These are phyloP conservation scores for Camelus dromedarius DNA, from an alignment of 2,113 vertebrate genomes.

Conservation along the genomic window DNA sequence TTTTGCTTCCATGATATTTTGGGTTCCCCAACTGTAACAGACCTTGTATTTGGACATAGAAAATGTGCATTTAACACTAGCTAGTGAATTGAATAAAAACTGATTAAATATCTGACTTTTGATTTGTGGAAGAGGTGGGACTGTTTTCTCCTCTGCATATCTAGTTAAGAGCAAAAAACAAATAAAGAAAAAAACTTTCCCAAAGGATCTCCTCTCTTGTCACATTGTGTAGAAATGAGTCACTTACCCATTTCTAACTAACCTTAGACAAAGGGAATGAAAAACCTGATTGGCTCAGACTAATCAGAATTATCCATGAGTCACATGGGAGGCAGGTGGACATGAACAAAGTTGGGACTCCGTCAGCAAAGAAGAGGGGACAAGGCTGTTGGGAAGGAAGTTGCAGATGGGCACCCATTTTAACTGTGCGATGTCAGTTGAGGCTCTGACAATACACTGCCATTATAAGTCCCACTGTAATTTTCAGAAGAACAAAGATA, in stretches of 20 bases:
- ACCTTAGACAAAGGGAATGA: background rate
- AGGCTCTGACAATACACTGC: slow-evolving; percentile 56
- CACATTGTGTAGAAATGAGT: background rate
- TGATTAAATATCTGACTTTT: background rate
- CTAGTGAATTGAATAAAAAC: background rate
- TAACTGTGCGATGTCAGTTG: slow-evolving; percentile 66
- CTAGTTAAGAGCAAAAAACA: background rate
- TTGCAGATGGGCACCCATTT: slow-evolving; percentile 74
- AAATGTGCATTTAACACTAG: background rate
- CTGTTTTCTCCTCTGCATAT: background rate
- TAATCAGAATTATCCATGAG: background rate
- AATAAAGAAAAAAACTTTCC: background rate
- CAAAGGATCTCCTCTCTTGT: background rate
- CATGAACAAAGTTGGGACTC: background rate
- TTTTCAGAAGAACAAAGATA: slow-evolving; percentile 80
- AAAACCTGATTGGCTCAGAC: background rate
- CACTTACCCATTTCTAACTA: background rate
- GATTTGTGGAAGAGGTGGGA: background rate
- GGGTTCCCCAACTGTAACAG: background rate
- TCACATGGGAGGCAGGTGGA: background rate
- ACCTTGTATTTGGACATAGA: background rate
- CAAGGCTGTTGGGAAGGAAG: background rate
- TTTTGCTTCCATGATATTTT: background rate
- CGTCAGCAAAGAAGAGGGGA: background rate
- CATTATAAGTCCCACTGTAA: slow-evolving; percentile 73